Conservation (phyloP, 2,797 vertebrate species). For the Platalea minor region DNA sequence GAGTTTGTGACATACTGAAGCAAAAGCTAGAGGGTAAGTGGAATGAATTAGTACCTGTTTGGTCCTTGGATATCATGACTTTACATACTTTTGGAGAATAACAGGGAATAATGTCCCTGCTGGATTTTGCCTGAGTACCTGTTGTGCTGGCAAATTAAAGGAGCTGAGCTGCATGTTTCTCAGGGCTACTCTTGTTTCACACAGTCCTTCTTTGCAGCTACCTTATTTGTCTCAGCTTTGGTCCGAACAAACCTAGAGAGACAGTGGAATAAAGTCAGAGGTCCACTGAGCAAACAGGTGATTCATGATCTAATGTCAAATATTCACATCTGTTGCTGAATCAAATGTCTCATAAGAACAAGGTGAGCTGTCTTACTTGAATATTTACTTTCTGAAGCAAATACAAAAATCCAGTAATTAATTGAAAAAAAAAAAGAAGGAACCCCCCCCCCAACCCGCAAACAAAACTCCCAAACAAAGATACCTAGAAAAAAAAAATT, state of each 20-base stretch:
- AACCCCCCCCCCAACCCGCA: neutral
- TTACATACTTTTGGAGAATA: neutral
- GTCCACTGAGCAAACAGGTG: neutral
- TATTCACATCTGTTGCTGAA: neutral
- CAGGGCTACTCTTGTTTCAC: neutral
- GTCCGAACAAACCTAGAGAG: neutral
- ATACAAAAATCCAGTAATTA: neutral
- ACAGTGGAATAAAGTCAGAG: neutral
- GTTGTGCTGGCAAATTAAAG: neutral
- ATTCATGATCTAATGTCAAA: neutral
- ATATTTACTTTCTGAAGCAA: neutral
- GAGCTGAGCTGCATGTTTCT: neutral
- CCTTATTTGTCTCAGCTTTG: neutral
- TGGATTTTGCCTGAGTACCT: neutral
- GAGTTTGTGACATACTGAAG: neutral
- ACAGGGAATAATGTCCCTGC: neutral
- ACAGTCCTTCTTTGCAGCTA: neutral
- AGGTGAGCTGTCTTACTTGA: neutral
- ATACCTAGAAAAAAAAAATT: neutral
- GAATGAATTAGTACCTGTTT: neutral
- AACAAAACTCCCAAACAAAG: rapidly evolving
- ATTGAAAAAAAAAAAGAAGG: neutral
- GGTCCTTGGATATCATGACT: neutral
- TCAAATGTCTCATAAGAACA: neutral
- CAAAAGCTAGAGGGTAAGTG: neutral